These are phyloP conservation scores for Antrozous pallidus DNA, from an alignment of 2,797 vertebrate species.

Conservation along the genomic window DNA sequence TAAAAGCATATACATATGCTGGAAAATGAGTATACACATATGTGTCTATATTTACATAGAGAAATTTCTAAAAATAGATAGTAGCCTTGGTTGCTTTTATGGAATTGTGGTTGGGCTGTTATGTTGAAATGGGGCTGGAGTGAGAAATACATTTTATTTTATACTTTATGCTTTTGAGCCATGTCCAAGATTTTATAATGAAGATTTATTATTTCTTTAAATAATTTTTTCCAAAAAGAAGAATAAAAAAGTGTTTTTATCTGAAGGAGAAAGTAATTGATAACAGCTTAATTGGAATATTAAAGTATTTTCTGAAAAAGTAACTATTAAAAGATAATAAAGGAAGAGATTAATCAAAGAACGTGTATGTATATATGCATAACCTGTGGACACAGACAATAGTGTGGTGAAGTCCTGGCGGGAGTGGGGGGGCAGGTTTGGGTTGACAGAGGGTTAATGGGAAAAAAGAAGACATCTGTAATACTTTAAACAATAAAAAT, in stretches of 20 bases:
- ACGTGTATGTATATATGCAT: too few species aligned
- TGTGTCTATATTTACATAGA: neutral
- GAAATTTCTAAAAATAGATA: neutral
- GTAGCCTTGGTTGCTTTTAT: neutral
- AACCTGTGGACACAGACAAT: too few species aligned
- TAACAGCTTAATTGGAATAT: neutral
- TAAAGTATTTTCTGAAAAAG: conserved; percentile 18
- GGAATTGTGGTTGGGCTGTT: neutral
- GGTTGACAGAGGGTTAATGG: too few species aligned
- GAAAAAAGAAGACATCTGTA: too few species aligned
- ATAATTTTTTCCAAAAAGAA: neutral
- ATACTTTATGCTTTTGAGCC: neutral
- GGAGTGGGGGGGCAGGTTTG: too few species aligned
- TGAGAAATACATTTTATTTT: neutral
- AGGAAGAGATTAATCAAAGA: too few species aligned
- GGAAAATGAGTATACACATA: neutral
- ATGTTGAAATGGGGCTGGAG: neutral
- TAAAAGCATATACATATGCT: neutral
- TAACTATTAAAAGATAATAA: neutral
- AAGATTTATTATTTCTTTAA: neutral
- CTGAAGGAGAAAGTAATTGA: neutral
- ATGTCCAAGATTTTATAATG: neutral
- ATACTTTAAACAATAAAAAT: too few species aligned
- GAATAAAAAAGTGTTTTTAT: neutral
- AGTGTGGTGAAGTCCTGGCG: too few species aligned